Conservation (phyloP, 37 sponge, comb jelly and placozoan species). For the Mnemiopsis leidyi region DNA sequence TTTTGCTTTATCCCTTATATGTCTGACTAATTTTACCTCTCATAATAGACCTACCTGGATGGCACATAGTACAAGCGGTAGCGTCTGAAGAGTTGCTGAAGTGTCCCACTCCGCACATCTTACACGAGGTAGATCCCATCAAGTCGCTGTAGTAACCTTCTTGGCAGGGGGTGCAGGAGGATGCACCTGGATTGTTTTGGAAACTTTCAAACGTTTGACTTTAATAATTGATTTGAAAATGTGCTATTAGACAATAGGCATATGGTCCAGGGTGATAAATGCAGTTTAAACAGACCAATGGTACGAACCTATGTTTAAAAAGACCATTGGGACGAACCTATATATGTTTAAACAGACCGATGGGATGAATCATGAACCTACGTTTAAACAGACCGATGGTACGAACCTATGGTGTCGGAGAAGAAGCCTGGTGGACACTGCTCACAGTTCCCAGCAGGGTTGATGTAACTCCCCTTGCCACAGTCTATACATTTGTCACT, state of each 20-base stretch:
- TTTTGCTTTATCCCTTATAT: no score
- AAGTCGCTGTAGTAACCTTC: constrained; percentile 12
- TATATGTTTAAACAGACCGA: no score
- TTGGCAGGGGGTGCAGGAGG: constrained; percentile 9
- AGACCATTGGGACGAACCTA: no score
- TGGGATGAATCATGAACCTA: no score
- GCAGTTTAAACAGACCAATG: no score
- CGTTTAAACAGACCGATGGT: no score
- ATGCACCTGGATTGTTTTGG: neutral
- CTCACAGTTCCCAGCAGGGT: constrained; percentile 61
- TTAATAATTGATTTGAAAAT: neutral
- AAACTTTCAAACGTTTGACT: neutral
- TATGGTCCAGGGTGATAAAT: no score
- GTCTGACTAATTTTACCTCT: no score
- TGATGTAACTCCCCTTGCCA: constrained; percentile 10
- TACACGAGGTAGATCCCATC: neutral
- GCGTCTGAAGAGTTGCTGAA: constrained; percentile 57
- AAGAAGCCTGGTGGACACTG: constrained; percentile 33
- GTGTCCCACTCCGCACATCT: constrained; percentile 26
- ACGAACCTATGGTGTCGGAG: neutral
- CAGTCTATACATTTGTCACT: constrained; percentile 30
- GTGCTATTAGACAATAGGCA: no score
- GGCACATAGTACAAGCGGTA: constrained; percentile 57
- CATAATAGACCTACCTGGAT: neutral
- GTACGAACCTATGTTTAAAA: neutral